Conservation (phyloP, 2,113 vertebrate species). For the Noctilio leporinus region DNA sequence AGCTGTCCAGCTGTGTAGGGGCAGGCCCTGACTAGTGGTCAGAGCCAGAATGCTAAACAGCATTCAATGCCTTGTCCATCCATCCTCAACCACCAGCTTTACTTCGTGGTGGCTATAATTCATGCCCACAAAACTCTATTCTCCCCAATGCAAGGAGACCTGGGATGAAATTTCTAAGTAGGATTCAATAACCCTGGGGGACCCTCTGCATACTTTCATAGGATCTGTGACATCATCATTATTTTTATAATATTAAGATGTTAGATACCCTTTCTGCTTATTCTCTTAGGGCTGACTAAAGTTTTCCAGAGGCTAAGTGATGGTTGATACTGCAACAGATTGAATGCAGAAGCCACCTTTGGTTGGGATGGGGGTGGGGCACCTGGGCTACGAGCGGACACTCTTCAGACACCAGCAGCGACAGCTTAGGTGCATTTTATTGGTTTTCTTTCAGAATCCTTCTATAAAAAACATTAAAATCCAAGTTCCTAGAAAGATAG, state of each 20-base stretch:
- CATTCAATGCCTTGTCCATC: background rate
- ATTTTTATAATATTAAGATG: background rate
- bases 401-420: background rate
- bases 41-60: background rate
- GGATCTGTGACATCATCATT: background rate
- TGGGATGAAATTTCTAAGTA: background rate
- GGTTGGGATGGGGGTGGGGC: background rate
- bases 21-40: background rate
- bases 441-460: slow-evolving; percentile 46
- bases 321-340: background rate
- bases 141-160: background rate
- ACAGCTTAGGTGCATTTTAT: slow-evolving; percentile 41
- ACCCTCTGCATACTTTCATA: background rate
- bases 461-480: slow-evolving; percentile 57
- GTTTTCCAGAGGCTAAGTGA: background rate
- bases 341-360: background rate
- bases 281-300: background rate
- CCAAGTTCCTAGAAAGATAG: background rate
- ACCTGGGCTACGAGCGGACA: background rate
- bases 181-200: background rate
- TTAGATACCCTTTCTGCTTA: background rate
- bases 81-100: background rate
- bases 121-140: background rate
- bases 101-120: background rate
- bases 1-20: background rate